Evolutionary conservation across 1,140 invertebrate genomes (phyloP).

Genomic region (Goniozus legneri): DNA sequence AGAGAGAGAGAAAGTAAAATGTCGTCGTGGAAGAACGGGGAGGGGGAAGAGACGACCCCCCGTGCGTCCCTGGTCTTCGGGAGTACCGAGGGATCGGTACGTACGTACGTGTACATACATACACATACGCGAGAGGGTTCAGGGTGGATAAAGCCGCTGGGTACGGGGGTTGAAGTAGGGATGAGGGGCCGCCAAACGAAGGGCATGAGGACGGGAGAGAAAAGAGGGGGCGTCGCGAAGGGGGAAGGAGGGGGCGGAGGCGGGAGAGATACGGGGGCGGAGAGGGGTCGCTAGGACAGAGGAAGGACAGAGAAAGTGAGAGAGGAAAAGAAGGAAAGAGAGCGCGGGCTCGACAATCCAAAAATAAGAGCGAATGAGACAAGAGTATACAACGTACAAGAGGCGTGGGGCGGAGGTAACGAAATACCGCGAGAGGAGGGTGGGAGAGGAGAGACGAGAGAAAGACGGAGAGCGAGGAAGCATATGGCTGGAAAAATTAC

Average conservation of each 20-base stretch:
- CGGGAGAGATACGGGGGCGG: background rate
- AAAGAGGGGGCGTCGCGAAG: background rate
- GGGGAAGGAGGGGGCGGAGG: constrained; percentile 4
- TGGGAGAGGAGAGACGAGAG: constrained; percentile 7
- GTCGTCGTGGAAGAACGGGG: background rate
- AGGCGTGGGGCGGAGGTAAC: background rate
- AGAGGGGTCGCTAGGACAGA: background rate
- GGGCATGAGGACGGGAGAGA: background rate
- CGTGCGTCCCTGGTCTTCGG: background rate
- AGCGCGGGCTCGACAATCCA: constrained; percentile 1
- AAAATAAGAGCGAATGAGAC: too few species aligned
- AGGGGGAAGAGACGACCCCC: background rate
- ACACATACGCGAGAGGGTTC: constrained; percentile 21
- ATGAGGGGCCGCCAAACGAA: background rate
- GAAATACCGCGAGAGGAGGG: background rate
- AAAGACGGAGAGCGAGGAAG: background rate
- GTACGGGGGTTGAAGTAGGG: constrained; percentile 13
- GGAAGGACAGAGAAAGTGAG: background rate
- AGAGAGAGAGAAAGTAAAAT: background rate
- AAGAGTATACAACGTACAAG: too few species aligned
- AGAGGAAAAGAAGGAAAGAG: background rate
- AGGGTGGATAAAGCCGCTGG: constrained; percentile 29
- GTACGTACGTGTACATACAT: too few species aligned
- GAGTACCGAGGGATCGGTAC: background rate
- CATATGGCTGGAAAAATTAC: too few species aligned